A percentile compares a stretch with the other conserved stretches of the same genome.
These are phyloP conservation scores for Pseudochaenichthys georgianus DNA, from an alignment of 2,797 vertebrate species.

Conservation along the genomic window DNA sequence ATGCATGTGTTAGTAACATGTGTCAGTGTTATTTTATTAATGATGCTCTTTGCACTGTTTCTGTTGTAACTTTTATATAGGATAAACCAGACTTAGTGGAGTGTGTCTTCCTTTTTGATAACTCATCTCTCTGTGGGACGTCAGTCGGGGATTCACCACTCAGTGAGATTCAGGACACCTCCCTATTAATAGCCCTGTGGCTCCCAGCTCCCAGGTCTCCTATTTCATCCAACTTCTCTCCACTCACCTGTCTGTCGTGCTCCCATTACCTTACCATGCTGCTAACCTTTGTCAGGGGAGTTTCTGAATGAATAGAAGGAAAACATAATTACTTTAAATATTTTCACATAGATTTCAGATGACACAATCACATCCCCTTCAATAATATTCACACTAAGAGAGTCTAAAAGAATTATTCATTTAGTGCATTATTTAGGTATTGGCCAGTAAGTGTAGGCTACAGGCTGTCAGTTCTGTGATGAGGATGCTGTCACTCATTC, in stretches of 20 bases:
- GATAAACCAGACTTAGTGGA: neutral
- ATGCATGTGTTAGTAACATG: neutral
- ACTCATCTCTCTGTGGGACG: constrained; percentile 50
- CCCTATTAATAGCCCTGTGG: constrained; percentile 72
- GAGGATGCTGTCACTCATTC: neutral
- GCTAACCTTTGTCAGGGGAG: neutral
- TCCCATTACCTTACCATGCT: constrained; percentile 12
- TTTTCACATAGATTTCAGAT: neutral
- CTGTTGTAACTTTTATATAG: constrained; percentile 10
- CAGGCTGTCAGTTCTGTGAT: neutral
- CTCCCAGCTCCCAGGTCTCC: constrained; percentile 64
- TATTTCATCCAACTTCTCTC: constrained; percentile 63
- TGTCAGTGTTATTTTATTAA: constrained; percentile 5
- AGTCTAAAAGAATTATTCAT: neutral
- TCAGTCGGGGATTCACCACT: constrained; percentile 62
- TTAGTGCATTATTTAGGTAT: neutral
- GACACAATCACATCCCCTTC: neutral
- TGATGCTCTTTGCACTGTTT: constrained; percentile 4
- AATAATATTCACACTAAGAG: neutral
- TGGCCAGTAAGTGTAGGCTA: neutral
- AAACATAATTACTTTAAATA: neutral
- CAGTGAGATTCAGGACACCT: constrained; percentile 64
- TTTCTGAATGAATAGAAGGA: neutral
- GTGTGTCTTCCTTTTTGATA: neutral
- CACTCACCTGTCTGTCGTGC: constrained; percentile 45